These are phyloP conservation scores for Myotis daubentonii DNA, from an alignment of 2,797 vertebrate genomes.

Conservation along the genomic window DNA sequence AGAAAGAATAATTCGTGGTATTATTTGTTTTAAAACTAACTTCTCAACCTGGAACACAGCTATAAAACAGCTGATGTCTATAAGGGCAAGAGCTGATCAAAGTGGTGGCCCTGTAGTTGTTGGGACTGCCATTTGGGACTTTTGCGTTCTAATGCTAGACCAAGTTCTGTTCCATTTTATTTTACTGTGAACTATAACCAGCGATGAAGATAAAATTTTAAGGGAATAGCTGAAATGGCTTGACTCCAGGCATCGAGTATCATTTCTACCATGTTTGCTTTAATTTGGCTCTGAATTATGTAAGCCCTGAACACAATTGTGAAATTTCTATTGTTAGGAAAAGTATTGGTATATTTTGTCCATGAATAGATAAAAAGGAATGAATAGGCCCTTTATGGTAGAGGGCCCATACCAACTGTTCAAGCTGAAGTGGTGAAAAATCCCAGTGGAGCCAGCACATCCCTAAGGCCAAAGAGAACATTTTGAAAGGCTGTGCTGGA, in stretches of 20 bases:
- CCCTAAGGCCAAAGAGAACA: neutral
- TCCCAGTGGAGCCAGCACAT: neutral
- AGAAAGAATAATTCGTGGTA: neutral
- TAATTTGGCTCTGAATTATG: neutral
- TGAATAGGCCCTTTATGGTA: neutral
- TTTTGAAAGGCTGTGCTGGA: neutral
- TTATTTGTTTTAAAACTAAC: neutral
- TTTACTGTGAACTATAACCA: neutral
- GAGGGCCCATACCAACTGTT: neutral
- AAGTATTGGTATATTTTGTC: neutral
- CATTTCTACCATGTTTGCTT: neutral
- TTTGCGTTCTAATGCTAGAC: neutral
- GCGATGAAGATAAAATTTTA: neutral
- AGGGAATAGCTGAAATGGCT: neutral
- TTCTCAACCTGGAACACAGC: neutral
- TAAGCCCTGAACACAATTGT: neutral
- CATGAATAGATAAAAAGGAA: neutral
- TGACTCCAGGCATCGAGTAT: neutral
- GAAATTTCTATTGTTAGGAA: neutral
- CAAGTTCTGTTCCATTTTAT: neutral
- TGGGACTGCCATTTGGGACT: neutral
- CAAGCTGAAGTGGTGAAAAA: neutral
- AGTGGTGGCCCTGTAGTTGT: neutral
- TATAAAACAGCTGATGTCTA: neutral
- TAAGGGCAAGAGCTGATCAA: neutral